Base-by-base conservation (phyloP, 2,888 invertebrate genomes). In the Pterobdella sp. region DNA sequence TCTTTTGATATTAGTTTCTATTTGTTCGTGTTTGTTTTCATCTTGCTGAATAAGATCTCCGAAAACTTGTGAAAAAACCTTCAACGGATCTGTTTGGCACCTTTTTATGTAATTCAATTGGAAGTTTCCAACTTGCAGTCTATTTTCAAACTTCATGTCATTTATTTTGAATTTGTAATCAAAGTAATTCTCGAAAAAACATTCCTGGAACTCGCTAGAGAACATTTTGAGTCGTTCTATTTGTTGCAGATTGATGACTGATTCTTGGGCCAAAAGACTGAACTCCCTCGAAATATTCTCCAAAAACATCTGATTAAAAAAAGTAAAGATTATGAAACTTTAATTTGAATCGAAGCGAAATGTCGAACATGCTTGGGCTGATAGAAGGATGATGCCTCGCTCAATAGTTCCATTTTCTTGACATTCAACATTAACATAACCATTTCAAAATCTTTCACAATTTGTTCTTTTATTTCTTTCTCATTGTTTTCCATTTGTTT, bases 371-470 rank as follows among this genome's bases (percentile, higher is more conserved):
- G 18, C n/a, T 56, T 56, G n/a, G 18, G n/a, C n/a, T 56, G 60
- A 26, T 56, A 56, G 60, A 56, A 56, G n/a, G 60, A 4, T 3
- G 4, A 26, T 3, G 26, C 4, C 3, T 56, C 60, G 4, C 26
- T 22, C 7, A 56, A 3, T 4, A 56, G 60, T 56, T 56, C 60
- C 60, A 56, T 56, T 22, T 56, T 56, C 26, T 26, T 56, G 10
- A 56, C 60, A 3, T 56, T 56, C 4, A 56, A 22, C 7, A 56
- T 22, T 4, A 56, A 56, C 7, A 56, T 56, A 14, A 26, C 60
- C n/a, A 7, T 56, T 22, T 56, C 60, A n/a, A 56, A 56, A n/a
- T 56, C 60, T 26, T 56, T 56, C n/a, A 26, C n/a, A 56, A 56
- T 22, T 22, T 56, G 14, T 56, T 56, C 60, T 26, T 56, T 7